Evolutionary conservation across 2,797 vertebrate species (phyloP).

Genomic region (Podarcis siculus): DNA sequence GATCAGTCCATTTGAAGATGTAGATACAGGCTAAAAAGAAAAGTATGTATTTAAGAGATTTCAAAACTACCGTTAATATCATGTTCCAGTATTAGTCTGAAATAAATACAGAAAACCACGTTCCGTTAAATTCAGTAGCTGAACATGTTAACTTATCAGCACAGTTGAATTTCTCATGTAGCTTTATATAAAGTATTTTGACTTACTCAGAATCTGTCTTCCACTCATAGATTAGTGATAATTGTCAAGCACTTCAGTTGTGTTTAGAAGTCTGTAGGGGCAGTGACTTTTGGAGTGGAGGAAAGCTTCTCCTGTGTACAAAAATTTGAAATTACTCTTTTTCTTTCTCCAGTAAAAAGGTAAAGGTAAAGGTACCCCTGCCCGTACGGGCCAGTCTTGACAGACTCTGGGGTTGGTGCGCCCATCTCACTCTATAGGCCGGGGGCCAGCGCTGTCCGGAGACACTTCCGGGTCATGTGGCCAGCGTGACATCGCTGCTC

Average conservation of each 20-base stretch:
- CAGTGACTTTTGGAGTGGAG: no score
- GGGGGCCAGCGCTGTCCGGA: no score
- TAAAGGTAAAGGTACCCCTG: no score
- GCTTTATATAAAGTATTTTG: not conserved
- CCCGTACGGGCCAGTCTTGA: no score
- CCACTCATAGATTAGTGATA: not conserved
- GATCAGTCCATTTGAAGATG: not conserved
- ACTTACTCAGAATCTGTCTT: not conserved
- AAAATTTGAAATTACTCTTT: not conserved
- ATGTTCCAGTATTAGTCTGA: not conserved
- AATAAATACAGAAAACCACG: not conserved
- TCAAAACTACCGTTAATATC: not conserved
- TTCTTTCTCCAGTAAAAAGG: not conserved
- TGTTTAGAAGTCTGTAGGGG: not conserved
- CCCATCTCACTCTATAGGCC: no score
- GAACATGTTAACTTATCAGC: not conserved
- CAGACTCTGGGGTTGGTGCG: no score
- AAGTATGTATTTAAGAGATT: not conserved
- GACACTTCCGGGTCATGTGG: no score
- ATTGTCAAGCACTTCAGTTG: not conserved
- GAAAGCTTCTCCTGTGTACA: no score
- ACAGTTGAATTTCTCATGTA: not conserved
- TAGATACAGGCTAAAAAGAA: not conserved
- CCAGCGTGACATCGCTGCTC: no score
- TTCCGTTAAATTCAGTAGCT: not conserved